A percentile compares a stretch with the other conserved stretches of the same genome.
Conservation (phyloP, 2,113 vertebrate species). For the Microtus pennsylvanicus region DNA sequence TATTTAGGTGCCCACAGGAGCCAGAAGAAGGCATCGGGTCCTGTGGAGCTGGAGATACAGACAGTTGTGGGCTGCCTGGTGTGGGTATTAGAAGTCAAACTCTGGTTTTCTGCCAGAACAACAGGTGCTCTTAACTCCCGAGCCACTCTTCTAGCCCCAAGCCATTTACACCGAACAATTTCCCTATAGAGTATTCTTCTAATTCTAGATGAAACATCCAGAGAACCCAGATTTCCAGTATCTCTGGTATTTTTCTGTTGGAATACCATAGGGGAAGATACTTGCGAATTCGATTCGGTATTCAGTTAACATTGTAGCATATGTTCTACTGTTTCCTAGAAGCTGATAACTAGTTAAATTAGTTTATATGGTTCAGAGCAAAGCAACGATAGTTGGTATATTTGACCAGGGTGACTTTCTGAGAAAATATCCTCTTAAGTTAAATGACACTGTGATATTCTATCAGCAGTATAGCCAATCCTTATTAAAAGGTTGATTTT, state of each 20-base stretch:
- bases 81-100: background rate
- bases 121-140: too few relatives aligned
- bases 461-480: slow-evolving; percentile 67
- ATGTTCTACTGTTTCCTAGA: slow-evolving; percentile 71
- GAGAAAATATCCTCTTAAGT: slow-evolving; percentile 74
- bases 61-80: background rate
- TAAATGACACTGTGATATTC: slow-evolving; percentile 74
- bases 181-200: background rate
- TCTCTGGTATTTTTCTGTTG: slow-evolving; percentile 43
- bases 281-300: slow-evolving; percentile 75
- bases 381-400: slow-evolving; percentile 74
- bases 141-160: background rate
- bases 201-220: background rate
- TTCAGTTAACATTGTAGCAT: slow-evolving; percentile 62
- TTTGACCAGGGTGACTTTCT: slow-evolving; percentile 81
- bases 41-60: background rate
- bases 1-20: background rate
- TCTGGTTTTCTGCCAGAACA: background rate
- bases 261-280: background rate
- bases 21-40: background rate
- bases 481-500: slow-evolving; percentile 68
- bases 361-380: slow-evolving; percentile 82
- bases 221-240: background rate
- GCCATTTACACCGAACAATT: background rate
- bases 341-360: slow-evolving; percentile 84